These are phyloP conservation scores for Brachystomella parvula DNA, from an alignment of 1,140 invertebrate species.

Conservation along the genomic window DNA sequence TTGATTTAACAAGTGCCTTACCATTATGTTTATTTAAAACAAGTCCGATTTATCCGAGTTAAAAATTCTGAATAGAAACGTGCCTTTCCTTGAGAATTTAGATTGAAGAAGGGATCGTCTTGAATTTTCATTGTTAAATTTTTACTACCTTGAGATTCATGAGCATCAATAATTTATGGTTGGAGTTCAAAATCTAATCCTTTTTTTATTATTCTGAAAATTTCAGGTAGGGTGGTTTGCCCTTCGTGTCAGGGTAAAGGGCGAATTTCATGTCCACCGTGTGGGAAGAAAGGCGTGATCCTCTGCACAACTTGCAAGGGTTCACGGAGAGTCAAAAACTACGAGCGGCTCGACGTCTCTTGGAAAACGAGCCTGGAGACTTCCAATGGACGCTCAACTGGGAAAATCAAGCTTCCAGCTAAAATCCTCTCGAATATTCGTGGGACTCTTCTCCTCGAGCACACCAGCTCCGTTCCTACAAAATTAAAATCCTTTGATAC, in stretches of 20 bases:
- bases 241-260: conserved; percentile 2
- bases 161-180: neutral
- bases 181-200: neutral
- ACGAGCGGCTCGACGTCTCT: neutral
- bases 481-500: neutral
- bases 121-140: neutral
- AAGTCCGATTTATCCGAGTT: too few species aligned
- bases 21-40: too few species aligned
- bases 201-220: neutral
- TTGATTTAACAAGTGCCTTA: too few species aligned
- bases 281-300: conserved; percentile 6
- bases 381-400: neutral
- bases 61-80: too few species aligned
- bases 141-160: neutral
- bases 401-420: neutral
- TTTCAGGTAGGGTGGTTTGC: conserved; percentile 1
- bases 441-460: neutral
- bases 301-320: conserved; percentile 8
- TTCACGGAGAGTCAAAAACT: neutral
- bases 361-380: neutral
- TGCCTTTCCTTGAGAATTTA: conserved; percentile 1
- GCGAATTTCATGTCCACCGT: conserved; percentile 1
- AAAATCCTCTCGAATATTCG: neutral
- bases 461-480: neutral
- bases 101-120: neutral